Conservation (phyloP, 2,113 vertebrate species). For the Tenrec ecaudatus region DNA sequence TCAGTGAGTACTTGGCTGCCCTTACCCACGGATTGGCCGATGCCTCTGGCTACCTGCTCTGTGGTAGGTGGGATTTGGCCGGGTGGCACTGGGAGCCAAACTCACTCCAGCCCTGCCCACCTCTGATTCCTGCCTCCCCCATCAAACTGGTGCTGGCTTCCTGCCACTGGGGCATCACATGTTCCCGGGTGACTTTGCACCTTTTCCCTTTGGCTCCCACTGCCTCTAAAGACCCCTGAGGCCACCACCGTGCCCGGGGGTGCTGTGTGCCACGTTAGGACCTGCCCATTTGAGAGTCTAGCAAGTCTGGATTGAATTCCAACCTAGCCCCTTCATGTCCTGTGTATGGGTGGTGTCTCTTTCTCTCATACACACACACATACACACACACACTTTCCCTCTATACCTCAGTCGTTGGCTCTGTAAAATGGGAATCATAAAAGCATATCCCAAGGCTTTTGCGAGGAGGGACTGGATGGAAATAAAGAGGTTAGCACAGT, state of each 20-base stretch:
- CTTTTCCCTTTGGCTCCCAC: conserved; percentile 88
- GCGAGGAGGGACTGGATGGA: neutral
- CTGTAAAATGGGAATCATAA: neutral
- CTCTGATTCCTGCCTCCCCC: neutral
- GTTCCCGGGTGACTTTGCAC: conserved; percentile 90
- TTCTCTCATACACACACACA: neutral
- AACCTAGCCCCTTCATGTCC: neutral
- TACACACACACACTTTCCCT: no score
- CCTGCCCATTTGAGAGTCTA: no score
- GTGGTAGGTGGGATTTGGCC: conserved; percentile 83
- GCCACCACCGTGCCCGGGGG: neutral
- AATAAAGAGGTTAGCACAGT: neutral
- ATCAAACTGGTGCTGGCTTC: conserved; percentile 83
- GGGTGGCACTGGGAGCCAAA: neutral
- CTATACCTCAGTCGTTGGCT: neutral
- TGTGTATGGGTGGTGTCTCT: neutral
- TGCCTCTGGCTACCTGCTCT: conserved; percentile 91
- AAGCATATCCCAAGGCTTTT: neutral
- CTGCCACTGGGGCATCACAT: conserved; percentile 70
- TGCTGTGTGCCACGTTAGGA: neutral
- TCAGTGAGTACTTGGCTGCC: neutral
- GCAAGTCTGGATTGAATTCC: neutral
- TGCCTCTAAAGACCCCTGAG: conserved; percentile 72
- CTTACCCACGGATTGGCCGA: conserved; percentile 82
- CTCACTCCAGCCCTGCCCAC: neutral